Base-by-base conservation (phyloP, 2,888 invertebrate genomes). In the Chironomus tentans region DNA sequence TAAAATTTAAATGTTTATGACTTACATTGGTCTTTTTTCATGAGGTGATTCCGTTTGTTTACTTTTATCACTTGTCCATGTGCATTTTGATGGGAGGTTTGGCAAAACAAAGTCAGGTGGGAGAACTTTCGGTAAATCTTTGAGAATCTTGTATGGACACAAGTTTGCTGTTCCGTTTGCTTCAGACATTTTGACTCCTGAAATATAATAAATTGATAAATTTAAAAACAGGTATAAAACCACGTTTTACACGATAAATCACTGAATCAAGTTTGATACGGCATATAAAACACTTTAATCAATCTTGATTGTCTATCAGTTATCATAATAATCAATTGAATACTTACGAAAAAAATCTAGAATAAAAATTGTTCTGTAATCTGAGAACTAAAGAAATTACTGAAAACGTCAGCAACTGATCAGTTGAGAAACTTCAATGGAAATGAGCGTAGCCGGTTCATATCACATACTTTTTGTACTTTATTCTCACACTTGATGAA, bases 61-160 rank as follows among this genome's bases (percentile, higher is more conserved):
- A 13, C 24, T 47, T 38, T 76, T 76, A 4, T 38, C 46, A 7
- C 7, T 56, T 10, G 56, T 56, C 76, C 76, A 76, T 50, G 50
- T 76, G 46, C 76, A 76, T 28, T 18, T 48, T 56, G 76, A 76
- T 13, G 76, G 76, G 18, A 76, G 50, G 69, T 76, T 46, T 18
- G 76, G 76, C 13, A 28, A 46, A 15, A 76, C 21, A 46, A 76
- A 76, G 50, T 76, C 69, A 5, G 15, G 15, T 48, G 76, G 76
- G 24, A 76, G 24, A 28, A 48, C 74, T 13, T 61, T 74, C 3
- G 74, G 74, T 13, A 74, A 21, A 18, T 24, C 21, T n/a, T 68
- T 65, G 1, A 74, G 22, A 18, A 74, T 74, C 21, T 74, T 74
- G 15, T 21, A 38, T n/a, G 74, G 74, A 68, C 65, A 68, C 22